Conservation (phyloP, 2,888 invertebrate species). For the Cheilosia variabilis region DNA sequence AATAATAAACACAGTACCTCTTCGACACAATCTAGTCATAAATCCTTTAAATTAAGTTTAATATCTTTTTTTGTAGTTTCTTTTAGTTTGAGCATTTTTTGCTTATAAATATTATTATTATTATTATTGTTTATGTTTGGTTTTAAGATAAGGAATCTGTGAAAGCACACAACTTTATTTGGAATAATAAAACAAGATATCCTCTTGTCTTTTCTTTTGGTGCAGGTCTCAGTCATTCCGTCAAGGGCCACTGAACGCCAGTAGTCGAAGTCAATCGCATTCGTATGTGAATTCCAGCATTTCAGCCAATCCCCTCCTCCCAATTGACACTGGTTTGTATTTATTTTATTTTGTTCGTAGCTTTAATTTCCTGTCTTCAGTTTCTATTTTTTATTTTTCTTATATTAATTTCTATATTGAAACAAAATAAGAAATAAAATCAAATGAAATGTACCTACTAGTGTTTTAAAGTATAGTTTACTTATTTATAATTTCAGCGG, state of each 20-base stretch:
- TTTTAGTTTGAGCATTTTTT: neutral
- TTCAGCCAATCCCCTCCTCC: slow-evolving; percentile 97
- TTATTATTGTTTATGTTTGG: slow-evolving; percentile 13
- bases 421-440: neutral
- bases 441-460: neutral
- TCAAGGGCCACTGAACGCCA: slow-evolving; percentile 86
- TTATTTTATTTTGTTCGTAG: slow-evolving; percentile 78
- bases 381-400: slow-evolving; percentile 77
- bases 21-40: too few species aligned
- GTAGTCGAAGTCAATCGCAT: slow-evolving; percentile 85
- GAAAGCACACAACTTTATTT: slow-evolving; percentile 44
- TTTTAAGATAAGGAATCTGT: slow-evolving; percentile 11
- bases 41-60: neutral
- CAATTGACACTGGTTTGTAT: slow-evolving; percentile 90
- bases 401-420: slow-evolving; percentile 35
- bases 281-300: slow-evolving; percentile 93
- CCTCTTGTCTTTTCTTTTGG: slow-evolving; percentile 84
- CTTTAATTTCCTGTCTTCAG: slow-evolving; percentile 77
- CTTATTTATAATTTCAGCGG: slow-evolving; percentile 80
- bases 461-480: neutral
- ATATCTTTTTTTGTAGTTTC: neutral
- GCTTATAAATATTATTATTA: neutral
- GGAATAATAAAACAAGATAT: slow-evolving; percentile 82
- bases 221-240: slow-evolving; percentile 97
- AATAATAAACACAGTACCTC: too few species aligned